phyloP scores from a whole-genome alignment of 2,797 vertebrate genomes.

The Picus viridis region DNA sequence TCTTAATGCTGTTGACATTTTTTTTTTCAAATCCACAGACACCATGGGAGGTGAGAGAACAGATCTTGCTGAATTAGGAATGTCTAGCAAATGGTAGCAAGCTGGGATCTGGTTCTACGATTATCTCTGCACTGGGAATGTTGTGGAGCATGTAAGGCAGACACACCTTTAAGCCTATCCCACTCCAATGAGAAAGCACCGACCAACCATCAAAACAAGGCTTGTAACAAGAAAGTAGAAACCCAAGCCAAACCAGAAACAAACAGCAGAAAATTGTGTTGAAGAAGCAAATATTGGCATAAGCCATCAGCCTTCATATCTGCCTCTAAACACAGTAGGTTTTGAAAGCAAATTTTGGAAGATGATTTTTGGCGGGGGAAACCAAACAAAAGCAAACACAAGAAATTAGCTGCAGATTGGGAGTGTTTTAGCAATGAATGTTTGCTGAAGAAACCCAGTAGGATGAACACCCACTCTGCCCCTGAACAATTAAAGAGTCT shows the following conservation, averaged over 20 bases:
- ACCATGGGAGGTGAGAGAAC: not conserved
- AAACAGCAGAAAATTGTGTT: not conserved
- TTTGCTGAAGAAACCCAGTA: not conserved
- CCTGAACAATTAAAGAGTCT: not conserved
- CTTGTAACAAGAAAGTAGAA: not conserved
- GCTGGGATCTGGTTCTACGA: not conserved
- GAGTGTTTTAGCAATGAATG: not conserved
- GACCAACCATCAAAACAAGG: not conserved
- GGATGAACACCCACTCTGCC: not conserved
- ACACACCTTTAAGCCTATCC: not conserved
- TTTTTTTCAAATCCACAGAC: not conserved
- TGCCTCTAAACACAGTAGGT: not conserved
- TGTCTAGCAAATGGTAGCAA: not conserved
- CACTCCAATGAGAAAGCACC: not conserved
- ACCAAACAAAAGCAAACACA: too few species aligned
- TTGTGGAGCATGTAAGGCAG: rapidly evolving
- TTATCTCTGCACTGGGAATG: not conserved
- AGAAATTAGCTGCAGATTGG: not conserved
- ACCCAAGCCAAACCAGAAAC: not conserved
- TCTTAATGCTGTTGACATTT: not conserved
- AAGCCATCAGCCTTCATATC: not conserved
- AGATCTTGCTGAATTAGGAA: not conserved
- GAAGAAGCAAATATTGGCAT: not conserved
- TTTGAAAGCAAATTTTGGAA: not conserved
- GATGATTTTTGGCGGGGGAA: rapidly evolving